phyloP scores from a whole-genome alignment of 2,888 invertebrate genomes.

The Mythimna ferrago region DNA sequence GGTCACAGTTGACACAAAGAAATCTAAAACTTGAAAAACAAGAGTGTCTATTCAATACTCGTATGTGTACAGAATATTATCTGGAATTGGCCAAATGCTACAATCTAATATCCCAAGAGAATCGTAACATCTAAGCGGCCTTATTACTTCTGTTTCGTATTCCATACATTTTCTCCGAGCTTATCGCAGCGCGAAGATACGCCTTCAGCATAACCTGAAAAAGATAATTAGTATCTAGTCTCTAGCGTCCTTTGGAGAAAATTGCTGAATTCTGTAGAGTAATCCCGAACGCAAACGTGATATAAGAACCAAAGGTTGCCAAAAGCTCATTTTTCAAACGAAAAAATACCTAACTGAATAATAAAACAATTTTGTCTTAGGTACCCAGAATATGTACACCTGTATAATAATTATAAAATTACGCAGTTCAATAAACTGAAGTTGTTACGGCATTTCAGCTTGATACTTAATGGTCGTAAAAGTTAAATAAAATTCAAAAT shows the following conservation, averaged over 20 bases:
- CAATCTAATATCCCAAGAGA: conserved; percentile 44
- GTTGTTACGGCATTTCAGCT: conserved; percentile 29
- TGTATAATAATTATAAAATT: conserved; percentile 16
- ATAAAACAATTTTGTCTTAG: not conserved
- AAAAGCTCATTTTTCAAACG: not conserved
- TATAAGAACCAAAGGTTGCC: not conserved
- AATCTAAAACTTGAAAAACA: conserved; percentile 9
- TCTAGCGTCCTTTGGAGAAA: conserved; percentile 11
- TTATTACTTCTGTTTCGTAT: conserved; percentile 51
- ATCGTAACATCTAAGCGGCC: conserved; percentile 35
- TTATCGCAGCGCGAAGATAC: conserved; percentile 51
- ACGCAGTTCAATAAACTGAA: conserved; percentile 19
- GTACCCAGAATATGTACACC: not conserved
- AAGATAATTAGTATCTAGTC: conserved; percentile 37
- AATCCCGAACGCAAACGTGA: not conserved
- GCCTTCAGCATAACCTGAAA: conserved; percentile 38
- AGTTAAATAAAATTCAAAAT: conserved; percentile 30
- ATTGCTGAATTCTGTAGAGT: conserved; percentile 14
- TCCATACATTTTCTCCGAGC: conserved; percentile 53
- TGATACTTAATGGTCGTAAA: conserved; percentile 33
- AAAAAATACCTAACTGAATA: not conserved
- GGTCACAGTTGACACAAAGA: conserved; percentile 53
- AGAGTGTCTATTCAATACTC: not conserved
- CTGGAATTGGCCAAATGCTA: conserved; percentile 14
- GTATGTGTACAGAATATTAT: not conserved